Evolutionary conservation across 2,888 invertebrate genomes (phyloP), one percentile per base, ranked within the genome.

Genomic region (Hermaeophaga mercurialis): DNA sequence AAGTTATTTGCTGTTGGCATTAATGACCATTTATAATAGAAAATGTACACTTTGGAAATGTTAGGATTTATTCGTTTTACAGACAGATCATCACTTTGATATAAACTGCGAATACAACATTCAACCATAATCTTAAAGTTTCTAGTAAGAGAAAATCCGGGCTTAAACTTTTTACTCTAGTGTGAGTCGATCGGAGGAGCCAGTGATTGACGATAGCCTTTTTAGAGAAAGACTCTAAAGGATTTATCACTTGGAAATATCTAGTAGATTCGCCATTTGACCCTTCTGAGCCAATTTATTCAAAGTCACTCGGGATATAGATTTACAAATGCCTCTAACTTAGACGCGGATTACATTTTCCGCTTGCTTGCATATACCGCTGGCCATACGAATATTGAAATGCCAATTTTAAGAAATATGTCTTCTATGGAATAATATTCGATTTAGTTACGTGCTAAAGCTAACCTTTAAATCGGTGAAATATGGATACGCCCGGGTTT

Each of bases 341-440:
- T 52, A 52, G 33, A 52, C 14, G 33, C 15, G 43, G 43, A 52
- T 52, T 44, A 43, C 24, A 34, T 44, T 38, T 33, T 17, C 14
- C 41, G 52, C 33, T 44, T 15, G 33, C 24, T 52, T 33, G 52
- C 43, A 49, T 59, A 52, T 36, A 50, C 14, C 15, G n/a, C 33
- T 34, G 17, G 47, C 47, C 34, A 19, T 7, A 33, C 43, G 58
- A 61, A 62, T 64, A 64, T 64, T 57, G 61, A 60, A 61, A 61
- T 59, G 62, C 59, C 64, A 64, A 62, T 64, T 64, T 59, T 50
- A 54, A 57, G 57, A 62, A 63, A 60, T 64, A 61, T 63, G 61
- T 55, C 52, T 52, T 12, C n/a, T n/a, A n/a, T 39, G 54, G 36
- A 59, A 58, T 58, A 61, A 9, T 47, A 11, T 28, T 34, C 15